Base-by-base conservation (phyloP, 1,140 invertebrate species). In the Camponotus floridanus region DNA sequence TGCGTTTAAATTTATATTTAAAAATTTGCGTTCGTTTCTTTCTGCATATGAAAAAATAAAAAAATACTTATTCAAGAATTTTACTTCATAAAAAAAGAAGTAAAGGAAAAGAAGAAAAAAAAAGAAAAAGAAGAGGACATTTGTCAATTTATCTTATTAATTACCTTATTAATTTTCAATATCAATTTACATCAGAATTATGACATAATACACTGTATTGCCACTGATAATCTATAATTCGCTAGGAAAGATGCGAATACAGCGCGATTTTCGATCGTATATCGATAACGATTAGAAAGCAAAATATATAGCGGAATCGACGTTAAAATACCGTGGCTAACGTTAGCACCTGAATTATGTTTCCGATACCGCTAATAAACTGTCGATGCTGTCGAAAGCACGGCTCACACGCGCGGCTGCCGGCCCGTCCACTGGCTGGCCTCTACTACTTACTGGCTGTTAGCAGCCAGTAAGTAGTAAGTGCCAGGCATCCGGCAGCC, bases 341-440 rank as follows among this genome's bases (percentile, higher is more conserved):
- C 11, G 48, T 36, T 39, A 59, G 26, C 78, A 67, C 68, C 21
- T 65, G 9, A 71, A 67, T 73, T 81, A 59, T 11, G 7, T 39
- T 33, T 8, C 8, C 39, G 79, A 73, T 36, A 73, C 21, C 39
- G 39, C 51, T 61, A 81, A 81, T 81, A 33, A 81, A 81, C 51
- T 81, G 67, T 81, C 79, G 57, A 26, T 73, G 39, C 55, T 73
- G 79, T 81, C 55, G 51, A 81, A 81, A 81, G 51, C 79, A 81
- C 36, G 11, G 13, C 11, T 13, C 67, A 45, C 79, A 33, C 36
- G 21, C 26, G 51, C 11, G 31, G 74, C 59, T n/a, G 5, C 21
- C 59, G 65, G 42, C 36, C 33, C 59, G 65, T 26, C 65, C 62
- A 39, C 31, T 51, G 18, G 65, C 13, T 57, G 51, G 33, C 65